Conservation (phyloP, 1,140 invertebrate species). For the Temnothorax longispinosus region DNA sequence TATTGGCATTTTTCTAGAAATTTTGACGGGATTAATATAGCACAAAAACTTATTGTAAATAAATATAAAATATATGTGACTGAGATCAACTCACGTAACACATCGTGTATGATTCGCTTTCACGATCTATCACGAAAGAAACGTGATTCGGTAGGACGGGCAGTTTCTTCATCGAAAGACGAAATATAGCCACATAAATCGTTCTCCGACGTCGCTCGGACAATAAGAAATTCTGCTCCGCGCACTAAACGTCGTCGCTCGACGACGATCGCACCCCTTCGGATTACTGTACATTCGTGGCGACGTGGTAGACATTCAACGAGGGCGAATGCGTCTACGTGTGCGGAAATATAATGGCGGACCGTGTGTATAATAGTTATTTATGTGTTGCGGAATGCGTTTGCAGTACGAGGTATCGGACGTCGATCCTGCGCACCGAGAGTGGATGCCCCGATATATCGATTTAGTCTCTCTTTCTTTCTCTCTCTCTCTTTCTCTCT, state of each 20-base stretch:
- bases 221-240: constrained; percentile 67
- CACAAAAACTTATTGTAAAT: constrained; percentile 17
- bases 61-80: constrained; percentile 1
- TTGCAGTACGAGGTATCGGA: constrained; percentile 1
- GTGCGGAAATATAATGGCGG: constrained; percentile 67
- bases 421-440: constrained; percentile 20
- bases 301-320: constrained; percentile 43
- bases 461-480: constrained; percentile 42
- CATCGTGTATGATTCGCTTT: constrained; percentile 30
- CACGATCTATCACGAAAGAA: constrained; percentile 53
- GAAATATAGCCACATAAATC: constrained; percentile 73
- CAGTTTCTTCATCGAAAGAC: constrained; percentile 55
- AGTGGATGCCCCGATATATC: constrained; percentile 47
- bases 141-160: constrained; percentile 35
- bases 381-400: constrained; percentile 74
- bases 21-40: neutral
- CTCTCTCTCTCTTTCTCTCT: neutral
- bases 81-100: constrained; percentile 18
- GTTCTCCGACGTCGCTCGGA: constrained; percentile 48
- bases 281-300: constrained; percentile 63
- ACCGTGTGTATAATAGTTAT: constrained; percentile 76
- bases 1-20: neutral
- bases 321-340: constrained; percentile 64
- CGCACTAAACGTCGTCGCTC: constrained; percentile 67
- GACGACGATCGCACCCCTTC: constrained; percentile 46